Percentiles rank a stretch among this genome's conserved stretches.
Conservation (phyloP, 1,140 invertebrate genomes). For the Drosophila tsacasi region DNA sequence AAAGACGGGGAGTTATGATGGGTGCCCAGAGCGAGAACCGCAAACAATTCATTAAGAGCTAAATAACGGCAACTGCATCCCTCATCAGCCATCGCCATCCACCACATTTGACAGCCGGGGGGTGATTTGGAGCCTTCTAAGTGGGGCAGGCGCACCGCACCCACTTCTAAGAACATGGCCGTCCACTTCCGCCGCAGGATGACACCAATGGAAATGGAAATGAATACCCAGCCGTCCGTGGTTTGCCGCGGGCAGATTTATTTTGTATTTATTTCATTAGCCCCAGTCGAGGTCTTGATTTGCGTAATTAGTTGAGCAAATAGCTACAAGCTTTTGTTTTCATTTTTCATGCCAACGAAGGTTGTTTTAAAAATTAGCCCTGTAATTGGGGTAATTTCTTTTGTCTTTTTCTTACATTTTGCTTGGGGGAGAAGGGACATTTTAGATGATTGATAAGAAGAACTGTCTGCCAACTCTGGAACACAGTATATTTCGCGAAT, state of each 20-base stretch:
- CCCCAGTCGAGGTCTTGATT: slow-evolving; percentile 63
- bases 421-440: background rate
- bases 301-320: slow-evolving; percentile 79
- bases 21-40: slow-evolving; percentile 30
- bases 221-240: slow-evolving; percentile 42
- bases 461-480: background rate
- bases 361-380: slow-evolving; percentile 53
- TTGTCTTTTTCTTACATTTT: slow-evolving; percentile 27
- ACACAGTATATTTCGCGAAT: background rate
- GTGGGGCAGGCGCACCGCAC: slow-evolving; percentile 41
- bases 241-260: slow-evolving; percentile 60
- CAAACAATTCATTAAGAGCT: slow-evolving; percentile 80
- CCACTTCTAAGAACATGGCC: slow-evolving; percentile 71
- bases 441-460: background rate
- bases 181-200: slow-evolving; percentile 79
- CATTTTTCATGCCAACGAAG: slow-evolving; percentile 51
- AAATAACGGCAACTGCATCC: slow-evolving; percentile 71
- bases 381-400: slow-evolving; percentile 80
- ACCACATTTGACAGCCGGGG: slow-evolving; percentile 59
- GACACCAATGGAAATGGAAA: slow-evolving; percentile 75
- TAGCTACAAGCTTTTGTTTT: slow-evolving; percentile 79
- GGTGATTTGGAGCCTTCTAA: slow-evolving; percentile 13
- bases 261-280: slow-evolving; percentile 80
- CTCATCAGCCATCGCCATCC: slow-evolving; percentile 22
- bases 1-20: slow-evolving; percentile 61